Base-by-base conservation (phyloP, 2,888 invertebrate species). In the Ceratothoa steindachneri region DNA sequence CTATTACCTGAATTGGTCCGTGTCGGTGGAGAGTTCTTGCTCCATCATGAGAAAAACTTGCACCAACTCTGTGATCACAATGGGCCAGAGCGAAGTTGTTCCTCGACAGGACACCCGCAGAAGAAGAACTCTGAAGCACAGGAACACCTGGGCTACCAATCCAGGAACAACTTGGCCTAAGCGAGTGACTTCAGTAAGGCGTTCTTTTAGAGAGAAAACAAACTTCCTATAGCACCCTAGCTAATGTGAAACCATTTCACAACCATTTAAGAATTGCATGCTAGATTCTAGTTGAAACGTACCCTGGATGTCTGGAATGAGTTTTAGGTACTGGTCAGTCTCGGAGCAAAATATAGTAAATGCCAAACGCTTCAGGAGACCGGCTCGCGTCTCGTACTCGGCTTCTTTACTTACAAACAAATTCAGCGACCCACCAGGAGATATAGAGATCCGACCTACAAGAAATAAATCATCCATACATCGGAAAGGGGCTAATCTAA, bases 301-400 rank as follows among this genome's bases (percentile, higher is more conserved):
- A 92, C 93, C 93, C 88, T 93, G 93, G 82, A 94, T 93, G 83
- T 93, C 93, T 3, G 93, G 92, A 90, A 93, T 92, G 82, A 90
- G 90, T 83, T 91, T 91, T 82, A 91, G 90, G 84, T 93, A 93
- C 83, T 93, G 93, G 85, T 94, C 93, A 78, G 89, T 88, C 83
- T 93, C 93, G 82, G 92, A 91, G 84, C 93, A 93, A 83, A 92
- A 91, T 82, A 94, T 90, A 67, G 92, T 91, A 83, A 93, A 93
- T 1, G 93, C 91, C 77, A 94, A 84, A 68, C 93, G 87, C 83
- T 93, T 94, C 75, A 93, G 85, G 69, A 93, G 86, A 84, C 91
- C 90, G 0, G 92, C 90, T 76, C 92, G 87, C 28, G 30, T 77
- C 82, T 93, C 93, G 82, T 91, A 91, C 83, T 94, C 93, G 82